phyloP scores from a whole-genome alignment of 1,140 invertebrate genomes.

The Heliconius congener region DNA sequence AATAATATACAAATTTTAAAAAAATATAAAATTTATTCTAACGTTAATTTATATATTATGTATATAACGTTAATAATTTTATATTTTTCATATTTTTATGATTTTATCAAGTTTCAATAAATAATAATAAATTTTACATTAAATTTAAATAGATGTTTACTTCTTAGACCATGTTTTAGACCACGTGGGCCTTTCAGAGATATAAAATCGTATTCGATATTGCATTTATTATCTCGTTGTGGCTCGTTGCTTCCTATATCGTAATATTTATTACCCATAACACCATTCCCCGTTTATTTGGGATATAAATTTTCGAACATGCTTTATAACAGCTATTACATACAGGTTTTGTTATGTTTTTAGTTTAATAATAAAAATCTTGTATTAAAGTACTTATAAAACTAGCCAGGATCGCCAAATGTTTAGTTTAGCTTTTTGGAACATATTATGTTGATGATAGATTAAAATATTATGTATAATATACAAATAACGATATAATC shows the following conservation, averaged over 20 bases:
- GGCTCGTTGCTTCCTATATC: constrained; percentile 32
- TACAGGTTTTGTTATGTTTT: not conserved
- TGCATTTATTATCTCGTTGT: constrained; percentile 44
- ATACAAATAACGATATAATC: no score
- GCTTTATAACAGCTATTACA: constrained; percentile 5
- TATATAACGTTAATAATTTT: not conserved
- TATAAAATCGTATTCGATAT: constrained; percentile 54
- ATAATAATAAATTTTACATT: not conserved
- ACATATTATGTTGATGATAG: not conserved
- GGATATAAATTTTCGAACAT: constrained; percentile 15
- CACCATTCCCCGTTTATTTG: constrained; percentile 21
- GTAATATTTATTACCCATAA: constrained; percentile 38
- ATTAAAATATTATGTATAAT: not conserved
- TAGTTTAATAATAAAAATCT: not conserved
- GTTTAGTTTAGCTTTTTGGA: not conserved
- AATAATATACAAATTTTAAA: no score
- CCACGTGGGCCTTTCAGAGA: constrained; percentile 43
- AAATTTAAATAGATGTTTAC: not conserved
- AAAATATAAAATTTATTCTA: not conserved
- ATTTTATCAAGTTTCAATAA: not conserved
- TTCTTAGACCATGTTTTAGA: constrained; percentile 19
- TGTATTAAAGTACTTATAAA: not conserved
- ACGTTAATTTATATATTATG: not conserved
- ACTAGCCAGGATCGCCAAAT: not conserved
- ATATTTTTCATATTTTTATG: not conserved